Evolutionary conservation across 2,888 invertebrate species (phyloP), one percentile per base, ranked within the genome.

Genomic region (Zaprionus bogoriensis): DNA sequence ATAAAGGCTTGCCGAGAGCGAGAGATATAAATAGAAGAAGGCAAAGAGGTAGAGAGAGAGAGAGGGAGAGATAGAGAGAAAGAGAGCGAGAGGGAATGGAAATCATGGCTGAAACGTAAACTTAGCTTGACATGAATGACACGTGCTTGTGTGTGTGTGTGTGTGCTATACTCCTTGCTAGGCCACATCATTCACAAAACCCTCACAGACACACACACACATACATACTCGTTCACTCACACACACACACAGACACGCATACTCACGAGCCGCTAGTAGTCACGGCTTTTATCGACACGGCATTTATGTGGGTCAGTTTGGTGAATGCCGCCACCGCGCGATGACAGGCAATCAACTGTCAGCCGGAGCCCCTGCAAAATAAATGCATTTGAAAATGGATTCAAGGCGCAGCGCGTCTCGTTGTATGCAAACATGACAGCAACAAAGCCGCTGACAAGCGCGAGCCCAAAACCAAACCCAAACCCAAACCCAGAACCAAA

Each of bases 181-280:
- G 73, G 58, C 65, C 65, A 69, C 64, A 76, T 82, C 82, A 80
- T 80, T 80, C 80, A 80, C 80, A 80, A 80, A 78, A 80, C 55
- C 41, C 32, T 46, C 50, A 53, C 52, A 41, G 41, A 61, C 52
- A 41, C 44, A 61, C 46, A 44, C 48, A 46, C 46, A 41, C 41
- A 23, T 41, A 44, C 9, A 45, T 32, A 51, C 14, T 10, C 10
- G 4, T 32, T 27, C 44, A 48, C 46, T 36, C 58, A 47, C 44
- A 53, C 39, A 6, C 30, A 39, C 22, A 52, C 38, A 12, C n/a
- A 4, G 5, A n/a, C 39, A 39, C 30, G 25, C 58, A 39, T 39
- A 61, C 68, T 60, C 74, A 64, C 61, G 55, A 58, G 38, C 53
- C 42, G 64, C 51, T 59, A 44, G 50, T 70, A 57, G 73, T 57